These are phyloP conservation scores for Luffia ferchaultella DNA, from an alignment of 2,888 invertebrate species.

Conservation along the genomic window DNA sequence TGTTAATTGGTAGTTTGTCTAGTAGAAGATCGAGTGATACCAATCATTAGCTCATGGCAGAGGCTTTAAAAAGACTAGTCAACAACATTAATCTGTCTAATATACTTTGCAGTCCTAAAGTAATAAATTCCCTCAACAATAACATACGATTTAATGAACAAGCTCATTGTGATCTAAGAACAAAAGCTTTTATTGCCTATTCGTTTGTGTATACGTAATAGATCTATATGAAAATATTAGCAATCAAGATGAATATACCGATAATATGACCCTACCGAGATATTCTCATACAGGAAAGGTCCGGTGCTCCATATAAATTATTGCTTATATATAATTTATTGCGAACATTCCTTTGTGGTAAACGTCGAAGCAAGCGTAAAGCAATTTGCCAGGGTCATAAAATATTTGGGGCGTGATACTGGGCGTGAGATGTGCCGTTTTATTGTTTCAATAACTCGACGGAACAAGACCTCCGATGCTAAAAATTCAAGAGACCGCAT, in stretches of 20 bases:
- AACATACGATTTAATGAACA: not conserved
- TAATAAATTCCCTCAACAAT: too few species aligned
- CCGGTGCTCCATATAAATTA: not conserved
- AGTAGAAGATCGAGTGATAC: too few species aligned
- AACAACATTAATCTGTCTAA: too few species aligned
- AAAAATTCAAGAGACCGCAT: not conserved
- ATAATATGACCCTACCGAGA: not conserved
- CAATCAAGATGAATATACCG: not conserved
- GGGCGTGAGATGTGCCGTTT: constrained; percentile 12
- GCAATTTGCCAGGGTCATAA: constrained; percentile 22
- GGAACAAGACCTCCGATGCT: not conserved
- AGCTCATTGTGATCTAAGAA: not conserved
- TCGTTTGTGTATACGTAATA: too few species aligned
- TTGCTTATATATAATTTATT: not conserved
- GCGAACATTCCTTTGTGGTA: not conserved
- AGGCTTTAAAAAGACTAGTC: too few species aligned
- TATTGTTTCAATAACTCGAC: constrained; percentile 12
- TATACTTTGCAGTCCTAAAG: too few species aligned
- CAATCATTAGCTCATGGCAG: too few species aligned
- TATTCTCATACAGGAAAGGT: not conserved
- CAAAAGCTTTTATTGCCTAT: not conserved
- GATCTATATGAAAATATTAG: not conserved
- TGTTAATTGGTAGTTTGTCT: too few species aligned
- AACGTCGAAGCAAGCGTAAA: constrained; percentile 11
- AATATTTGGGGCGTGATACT: constrained; percentile 17